A percentile compares a stretch with the other conserved stretches of the same genome.
Evolutionary conservation across 2,113 vertebrate genomes (phyloP).

Genomic region (Otis tarda): DNA sequence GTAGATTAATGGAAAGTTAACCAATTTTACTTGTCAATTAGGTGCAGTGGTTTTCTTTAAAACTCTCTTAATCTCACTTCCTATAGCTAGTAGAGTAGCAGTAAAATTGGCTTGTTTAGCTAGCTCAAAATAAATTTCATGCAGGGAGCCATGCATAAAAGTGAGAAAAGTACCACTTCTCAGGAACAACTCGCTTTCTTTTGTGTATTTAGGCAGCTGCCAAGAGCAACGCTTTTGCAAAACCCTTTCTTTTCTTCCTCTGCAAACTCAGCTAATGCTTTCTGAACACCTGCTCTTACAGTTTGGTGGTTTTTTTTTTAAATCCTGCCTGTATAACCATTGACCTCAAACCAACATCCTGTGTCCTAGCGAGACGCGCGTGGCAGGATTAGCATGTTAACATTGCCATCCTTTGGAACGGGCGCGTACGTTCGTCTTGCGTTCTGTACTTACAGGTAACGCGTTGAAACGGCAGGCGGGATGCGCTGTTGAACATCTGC

Average conservation of each 20-base stretch:
- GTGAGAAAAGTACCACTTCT: slow-evolving; percentile 2
- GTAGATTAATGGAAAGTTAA: not conserved
- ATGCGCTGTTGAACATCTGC: not conserved
- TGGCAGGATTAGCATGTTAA: not conserved
- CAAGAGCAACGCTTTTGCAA: not conserved
- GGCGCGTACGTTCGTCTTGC: not conserved
- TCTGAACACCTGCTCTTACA: slow-evolving; percentile 53
- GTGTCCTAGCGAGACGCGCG: not conserved
- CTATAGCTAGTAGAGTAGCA: not conserved
- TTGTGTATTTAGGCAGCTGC: not conserved
- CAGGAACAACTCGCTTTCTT: not conserved
- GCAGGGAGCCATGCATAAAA: not conserved
- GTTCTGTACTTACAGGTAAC: not conserved
- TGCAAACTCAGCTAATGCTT: not conserved
- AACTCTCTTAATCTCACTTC: not conserved
- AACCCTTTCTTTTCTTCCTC: not conserved
- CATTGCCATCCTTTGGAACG: slow-evolving; percentile 18
- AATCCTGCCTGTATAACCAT: slow-evolving; percentile 7
- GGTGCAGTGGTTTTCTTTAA: not conserved
- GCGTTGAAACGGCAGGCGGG: not conserved
- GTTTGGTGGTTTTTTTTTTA: not conserved
- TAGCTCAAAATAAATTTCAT: not conserved
- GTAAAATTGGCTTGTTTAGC: not conserved
- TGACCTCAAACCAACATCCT: slow-evolving; percentile 55
- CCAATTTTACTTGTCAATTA: not conserved